Evolutionary conservation across 2,888 invertebrate species (phyloP).

Genomic region (Aspidiotus destructor): DNA sequence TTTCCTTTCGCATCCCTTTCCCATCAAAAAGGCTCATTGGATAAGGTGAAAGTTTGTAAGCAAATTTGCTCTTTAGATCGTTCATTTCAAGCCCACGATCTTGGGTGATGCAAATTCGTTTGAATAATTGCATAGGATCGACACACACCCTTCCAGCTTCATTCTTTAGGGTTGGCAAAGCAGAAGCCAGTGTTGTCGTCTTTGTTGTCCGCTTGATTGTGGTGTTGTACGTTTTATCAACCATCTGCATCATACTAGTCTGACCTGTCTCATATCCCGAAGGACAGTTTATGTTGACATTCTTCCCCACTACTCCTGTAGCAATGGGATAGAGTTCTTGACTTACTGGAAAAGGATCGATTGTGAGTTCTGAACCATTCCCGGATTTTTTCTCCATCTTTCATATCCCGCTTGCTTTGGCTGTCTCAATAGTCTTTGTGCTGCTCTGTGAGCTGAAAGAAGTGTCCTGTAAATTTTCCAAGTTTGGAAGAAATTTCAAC

Average conservation of each 20-base stretch:
- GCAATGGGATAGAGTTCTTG: neutral
- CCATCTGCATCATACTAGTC: neutral
- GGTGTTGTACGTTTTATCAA: neutral
- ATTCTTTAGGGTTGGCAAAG: neutral
- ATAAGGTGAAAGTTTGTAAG: slow-evolving; percentile 36
- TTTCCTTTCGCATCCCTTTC: slow-evolving; percentile 11
- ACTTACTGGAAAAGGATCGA: slow-evolving; percentile 18
- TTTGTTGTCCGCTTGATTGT: neutral
- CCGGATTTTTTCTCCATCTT: slow-evolving; percentile 3
- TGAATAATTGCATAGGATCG: slow-evolving; percentile 37
- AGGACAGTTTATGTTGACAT: neutral
- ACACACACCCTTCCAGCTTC: slow-evolving; percentile 29
- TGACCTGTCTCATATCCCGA: neutral
- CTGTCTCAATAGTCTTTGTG: slow-evolving; percentile 39
- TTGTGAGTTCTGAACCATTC: slow-evolving; percentile 2
- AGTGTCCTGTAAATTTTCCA: slow-evolving; percentile 28
- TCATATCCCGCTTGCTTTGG: slow-evolving; percentile 33
- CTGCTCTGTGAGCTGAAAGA: slow-evolving; percentile 38
- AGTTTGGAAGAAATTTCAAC: slow-evolving; percentile 36
- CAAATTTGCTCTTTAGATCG: slow-evolving; percentile 28
- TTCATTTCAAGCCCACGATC: slow-evolving; percentile 34
- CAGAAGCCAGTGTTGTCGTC: neutral
- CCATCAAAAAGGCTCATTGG: slow-evolving; percentile 34
- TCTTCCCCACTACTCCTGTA: neutral
- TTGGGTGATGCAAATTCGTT: slow-evolving; percentile 36